phyloP scores from a whole-genome alignment of 2,797 vertebrate species.

The Melanogrammus aeglefinus region DNA sequence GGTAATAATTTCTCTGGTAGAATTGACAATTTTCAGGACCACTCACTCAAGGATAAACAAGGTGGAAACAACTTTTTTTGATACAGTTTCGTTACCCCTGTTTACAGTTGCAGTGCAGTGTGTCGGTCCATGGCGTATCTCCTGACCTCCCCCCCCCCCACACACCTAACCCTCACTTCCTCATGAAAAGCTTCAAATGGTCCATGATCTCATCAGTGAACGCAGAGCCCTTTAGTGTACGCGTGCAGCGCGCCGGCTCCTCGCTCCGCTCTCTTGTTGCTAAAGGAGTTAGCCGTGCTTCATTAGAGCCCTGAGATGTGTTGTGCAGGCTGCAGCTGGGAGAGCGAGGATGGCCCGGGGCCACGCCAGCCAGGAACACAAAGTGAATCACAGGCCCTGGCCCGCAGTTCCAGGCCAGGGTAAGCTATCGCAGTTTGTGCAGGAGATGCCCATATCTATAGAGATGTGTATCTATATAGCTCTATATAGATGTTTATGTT shows the following conservation, averaged over 20 bases:
- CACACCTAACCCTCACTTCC: conserved; percentile 1
- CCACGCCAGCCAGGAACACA: conserved; percentile 51
- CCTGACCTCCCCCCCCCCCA: too few relatives aligned
- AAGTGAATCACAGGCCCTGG: conserved; percentile 54
- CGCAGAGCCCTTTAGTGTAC: conserved; percentile 31
- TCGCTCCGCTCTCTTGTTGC: conserved; percentile 27
- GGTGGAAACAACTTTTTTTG: neutral
- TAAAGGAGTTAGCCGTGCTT: conserved; percentile 69
- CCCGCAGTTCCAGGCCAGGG: conserved; percentile 21
- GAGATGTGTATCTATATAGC: too few relatives aligned
- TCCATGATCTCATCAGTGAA: conserved; percentile 32
- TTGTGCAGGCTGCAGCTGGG: conserved; percentile 67
- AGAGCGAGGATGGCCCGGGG: conserved; percentile 64
- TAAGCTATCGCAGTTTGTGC: too few relatives aligned
- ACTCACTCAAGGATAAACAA: neutral
- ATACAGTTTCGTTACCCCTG: neutral
- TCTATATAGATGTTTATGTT: too few relatives aligned
- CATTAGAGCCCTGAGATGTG: conserved; percentile 69
- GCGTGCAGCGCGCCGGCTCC: conserved; percentile 47
- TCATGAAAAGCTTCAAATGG: conserved; percentile 25
- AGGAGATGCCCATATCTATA: too few relatives aligned
- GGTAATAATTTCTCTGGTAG: too few relatives aligned
- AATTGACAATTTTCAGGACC: neutral
- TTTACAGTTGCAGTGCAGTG: neutral
- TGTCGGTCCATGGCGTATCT: neutral